Percentiles rank a stretch among this genome's conserved stretches.
phyloP scores from a whole-genome alignment of 92 coral and sea anemone genomes.

The Phenganax stokvisi region DNA sequence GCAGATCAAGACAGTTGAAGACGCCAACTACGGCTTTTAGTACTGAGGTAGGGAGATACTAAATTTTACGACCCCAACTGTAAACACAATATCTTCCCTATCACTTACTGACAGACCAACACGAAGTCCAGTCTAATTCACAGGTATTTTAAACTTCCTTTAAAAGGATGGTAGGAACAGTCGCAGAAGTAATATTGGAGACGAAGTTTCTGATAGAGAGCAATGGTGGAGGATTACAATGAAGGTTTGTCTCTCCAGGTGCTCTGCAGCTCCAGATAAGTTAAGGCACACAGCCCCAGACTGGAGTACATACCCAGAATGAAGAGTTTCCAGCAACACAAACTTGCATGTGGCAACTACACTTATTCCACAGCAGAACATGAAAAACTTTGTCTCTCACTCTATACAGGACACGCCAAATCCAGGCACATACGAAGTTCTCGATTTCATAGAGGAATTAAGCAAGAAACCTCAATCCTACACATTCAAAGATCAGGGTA shows the following conservation, averaged over 20 bases:
- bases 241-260: constrained; percentile 49
- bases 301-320: background rate
- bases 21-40: background rate
- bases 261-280: background rate
- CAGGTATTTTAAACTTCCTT: background rate
- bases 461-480: constrained; percentile 64
- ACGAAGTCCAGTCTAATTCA: background rate
- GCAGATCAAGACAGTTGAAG: background rate
- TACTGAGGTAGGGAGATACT: background rate
- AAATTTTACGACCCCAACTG: background rate
- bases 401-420: constrained; percentile 80
- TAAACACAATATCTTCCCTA: no score
- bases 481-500: constrained; percentile 87
- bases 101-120: no score
- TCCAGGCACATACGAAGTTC: constrained; percentile 81
- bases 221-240: constrained; percentile 96
- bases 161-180: constrained; percentile 65
- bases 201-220: constrained; percentile 86
- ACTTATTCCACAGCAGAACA: no score
- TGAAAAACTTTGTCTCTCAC: background rate
- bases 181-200: constrained; percentile 57
- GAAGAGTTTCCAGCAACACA: background rate
- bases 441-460: constrained; percentile 75
- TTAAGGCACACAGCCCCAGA: no score
- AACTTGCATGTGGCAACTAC: background rate